Conservation (phyloP, 1,140 invertebrate species). For the Heliothis subflexa region DNA sequence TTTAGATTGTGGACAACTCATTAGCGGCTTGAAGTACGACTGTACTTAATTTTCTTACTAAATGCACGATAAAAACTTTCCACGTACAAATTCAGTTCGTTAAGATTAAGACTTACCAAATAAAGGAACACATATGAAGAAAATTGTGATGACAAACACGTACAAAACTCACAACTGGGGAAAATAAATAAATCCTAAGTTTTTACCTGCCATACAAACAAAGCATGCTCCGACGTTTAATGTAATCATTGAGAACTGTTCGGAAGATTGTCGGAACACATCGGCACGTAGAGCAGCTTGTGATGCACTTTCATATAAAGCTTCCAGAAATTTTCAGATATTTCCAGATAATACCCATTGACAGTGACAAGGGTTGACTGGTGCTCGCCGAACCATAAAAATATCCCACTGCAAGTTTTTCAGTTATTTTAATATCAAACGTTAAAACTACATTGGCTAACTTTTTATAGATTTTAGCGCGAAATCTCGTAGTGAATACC, state of each 20-base stretch:
- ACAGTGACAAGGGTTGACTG: slow-evolving; percentile 80
- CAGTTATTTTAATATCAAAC: slow-evolving; percentile 70
- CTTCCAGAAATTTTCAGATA: slow-evolving; percentile 70
- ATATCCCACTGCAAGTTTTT: slow-evolving; percentile 76
- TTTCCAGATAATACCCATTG: slow-evolving; percentile 74
- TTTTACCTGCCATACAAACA: slow-evolving; percentile 29
- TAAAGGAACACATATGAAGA: not conserved
- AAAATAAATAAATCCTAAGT: slow-evolving; percentile 26
- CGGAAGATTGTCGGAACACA: not conserved
- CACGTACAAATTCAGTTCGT: too few species aligned
- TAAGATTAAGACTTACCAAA: too few species aligned
- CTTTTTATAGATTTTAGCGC: slow-evolving; percentile 11
- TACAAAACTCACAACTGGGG: slow-evolving; percentile 18
- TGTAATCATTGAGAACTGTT: slow-evolving; percentile 34
- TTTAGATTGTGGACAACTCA: too few species aligned
- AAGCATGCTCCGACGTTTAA: slow-evolving; percentile 21
- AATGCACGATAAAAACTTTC: too few species aligned
- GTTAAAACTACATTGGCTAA: not conserved
- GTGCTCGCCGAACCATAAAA: slow-evolving; percentile 72
- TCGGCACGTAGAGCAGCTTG: slow-evolving; percentile 38
- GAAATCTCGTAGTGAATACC: not conserved
- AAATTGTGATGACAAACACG: slow-evolving; percentile 22
- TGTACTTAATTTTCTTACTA: too few species aligned
- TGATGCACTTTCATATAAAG: slow-evolving; percentile 78
- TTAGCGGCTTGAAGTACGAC: not conserved